Evolutionary conservation across 2,113 vertebrate genomes (phyloP).

Genomic region (Malurus melanocephalus): DNA sequence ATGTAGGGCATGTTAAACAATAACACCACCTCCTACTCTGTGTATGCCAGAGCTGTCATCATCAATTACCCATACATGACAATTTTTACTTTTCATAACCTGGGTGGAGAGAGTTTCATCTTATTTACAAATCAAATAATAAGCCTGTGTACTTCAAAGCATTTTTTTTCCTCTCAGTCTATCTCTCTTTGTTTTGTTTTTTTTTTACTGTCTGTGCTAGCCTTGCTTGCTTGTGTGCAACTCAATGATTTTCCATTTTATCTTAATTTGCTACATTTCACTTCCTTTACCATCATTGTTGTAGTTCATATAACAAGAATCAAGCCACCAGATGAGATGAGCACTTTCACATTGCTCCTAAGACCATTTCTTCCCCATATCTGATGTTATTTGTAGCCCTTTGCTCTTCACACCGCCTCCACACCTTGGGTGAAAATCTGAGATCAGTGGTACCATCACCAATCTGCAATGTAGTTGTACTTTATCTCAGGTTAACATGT

Average conservation of each 20-base stretch:
- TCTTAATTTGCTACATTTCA: conserved; percentile 1
- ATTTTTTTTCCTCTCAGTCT: neutral
- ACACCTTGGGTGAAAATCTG: neutral
- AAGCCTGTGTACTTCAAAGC: conserved; percentile 41
- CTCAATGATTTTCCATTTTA: neutral
- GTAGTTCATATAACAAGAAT: neutral
- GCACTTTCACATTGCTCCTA: neutral
- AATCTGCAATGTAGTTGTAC: neutral
- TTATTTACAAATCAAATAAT: conserved; percentile 58
- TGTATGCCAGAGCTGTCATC: conserved; percentile 28
- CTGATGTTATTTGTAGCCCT: neutral
- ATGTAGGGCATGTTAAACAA: conserved; percentile 28
- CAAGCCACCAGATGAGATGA: neutral
- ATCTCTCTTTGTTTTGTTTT: neutral
- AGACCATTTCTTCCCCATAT: neutral
- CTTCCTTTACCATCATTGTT: neutral
- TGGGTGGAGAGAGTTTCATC: conserved; percentile 51
- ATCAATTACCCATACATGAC: conserved; percentile 44
- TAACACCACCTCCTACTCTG: neutral
- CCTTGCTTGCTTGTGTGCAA: neutral
- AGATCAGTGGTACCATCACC: neutral
- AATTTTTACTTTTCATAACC: conserved; percentile 61
- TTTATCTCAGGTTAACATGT: neutral
- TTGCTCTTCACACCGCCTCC: neutral
- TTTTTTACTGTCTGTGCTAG: neutral